Conservation (phyloP, 2,888 invertebrate genomes). For the Onthophagus sagittarius region DNA sequence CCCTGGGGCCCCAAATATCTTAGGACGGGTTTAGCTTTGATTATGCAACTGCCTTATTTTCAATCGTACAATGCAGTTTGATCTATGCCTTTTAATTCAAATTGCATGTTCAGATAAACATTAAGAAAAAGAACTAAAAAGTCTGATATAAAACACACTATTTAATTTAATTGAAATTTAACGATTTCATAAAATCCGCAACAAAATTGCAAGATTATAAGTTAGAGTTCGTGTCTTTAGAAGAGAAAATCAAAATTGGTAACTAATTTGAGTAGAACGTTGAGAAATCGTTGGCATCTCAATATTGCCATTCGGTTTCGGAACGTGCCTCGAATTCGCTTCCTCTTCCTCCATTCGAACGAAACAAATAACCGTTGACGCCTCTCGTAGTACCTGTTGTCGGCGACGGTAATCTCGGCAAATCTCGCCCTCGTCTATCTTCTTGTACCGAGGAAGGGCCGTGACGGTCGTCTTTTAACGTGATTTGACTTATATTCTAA, state of each 20-base stretch:
- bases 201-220: too few relatives aligned
- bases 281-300: neutral
- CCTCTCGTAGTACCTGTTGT: conserved; percentile 4
- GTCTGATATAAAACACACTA: too few relatives aligned
- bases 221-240: too few relatives aligned
- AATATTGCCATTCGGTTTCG: conserved; percentile 8
- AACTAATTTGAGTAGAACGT: conserved; percentile 5
- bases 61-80: too few relatives aligned
- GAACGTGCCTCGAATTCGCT: conserved; percentile 3
- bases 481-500: conserved; percentile 15
- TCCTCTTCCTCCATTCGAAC: neutral
- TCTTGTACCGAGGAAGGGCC: neutral
- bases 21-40: too few relatives aligned
- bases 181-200: too few relatives aligned
- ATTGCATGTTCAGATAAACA: too few relatives aligned
- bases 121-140: too few relatives aligned
- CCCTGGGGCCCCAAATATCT: too few relatives aligned
- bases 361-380: conserved; percentile 6
- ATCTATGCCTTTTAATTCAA: too few relatives aligned
- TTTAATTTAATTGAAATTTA: too few relatives aligned
- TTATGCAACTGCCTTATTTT: too few relatives aligned
- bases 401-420: conserved; percentile 1
- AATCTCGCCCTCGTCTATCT: neutral
- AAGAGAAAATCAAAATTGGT: neutral
- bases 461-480: conserved; percentile 1